A percentile compares a stretch with the other conserved stretches of the same genome.
Evolutionary conservation across 92 coral and sea anemone species (phyloP).

Genomic region (Actinernus sp.): DNA sequence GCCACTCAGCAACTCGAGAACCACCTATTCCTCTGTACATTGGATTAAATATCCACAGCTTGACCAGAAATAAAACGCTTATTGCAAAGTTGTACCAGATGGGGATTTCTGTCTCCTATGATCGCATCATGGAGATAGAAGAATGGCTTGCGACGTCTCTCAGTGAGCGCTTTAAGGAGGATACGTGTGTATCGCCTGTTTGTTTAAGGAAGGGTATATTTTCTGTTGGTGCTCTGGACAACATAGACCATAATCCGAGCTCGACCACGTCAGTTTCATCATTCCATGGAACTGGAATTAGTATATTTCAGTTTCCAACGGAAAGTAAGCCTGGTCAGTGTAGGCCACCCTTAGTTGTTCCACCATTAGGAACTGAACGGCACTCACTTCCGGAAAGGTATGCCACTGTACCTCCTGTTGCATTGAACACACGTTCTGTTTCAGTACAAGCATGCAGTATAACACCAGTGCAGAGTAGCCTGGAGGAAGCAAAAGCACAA

Average conservation of each 20-base stretch:
- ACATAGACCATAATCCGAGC: slow-evolving; percentile 62
- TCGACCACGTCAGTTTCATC: slow-evolving; percentile 44
- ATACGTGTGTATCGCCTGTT: slow-evolving; percentile 44
- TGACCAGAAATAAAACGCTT: slow-evolving; percentile 46
- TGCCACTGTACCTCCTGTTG: slow-evolving; percentile 29
- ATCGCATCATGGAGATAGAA: slow-evolving; percentile 50
- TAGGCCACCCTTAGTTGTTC: slow-evolving; percentile 16
- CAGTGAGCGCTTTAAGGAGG: slow-evolving; percentile 29
- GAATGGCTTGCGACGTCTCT: slow-evolving; percentile 43
- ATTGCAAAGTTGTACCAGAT: slow-evolving; percentile 46
- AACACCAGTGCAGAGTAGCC: background rate
- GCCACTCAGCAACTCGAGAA: slow-evolving; percentile 34
- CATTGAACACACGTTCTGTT: slow-evolving; percentile 22
- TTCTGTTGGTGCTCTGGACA: slow-evolving; percentile 55
- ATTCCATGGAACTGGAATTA: slow-evolving; percentile 67
- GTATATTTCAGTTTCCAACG: slow-evolving; percentile 47
- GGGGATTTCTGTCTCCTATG: slow-evolving; percentile 60
- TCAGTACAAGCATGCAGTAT: slow-evolving; percentile 39
- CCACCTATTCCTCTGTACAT: slow-evolving; percentile 61
- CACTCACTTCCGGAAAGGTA: slow-evolving; percentile 44
- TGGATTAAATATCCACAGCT: slow-evolving; percentile 37
- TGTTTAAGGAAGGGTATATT: slow-evolving; percentile 46
- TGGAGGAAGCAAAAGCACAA: slow-evolving; percentile 13
- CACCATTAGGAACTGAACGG: slow-evolving; percentile 22
- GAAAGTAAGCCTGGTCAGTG: slow-evolving; percentile 32